phyloP scores from a whole-genome alignment of 2,888 invertebrate genomes.

The Drosophila dives region DNA sequence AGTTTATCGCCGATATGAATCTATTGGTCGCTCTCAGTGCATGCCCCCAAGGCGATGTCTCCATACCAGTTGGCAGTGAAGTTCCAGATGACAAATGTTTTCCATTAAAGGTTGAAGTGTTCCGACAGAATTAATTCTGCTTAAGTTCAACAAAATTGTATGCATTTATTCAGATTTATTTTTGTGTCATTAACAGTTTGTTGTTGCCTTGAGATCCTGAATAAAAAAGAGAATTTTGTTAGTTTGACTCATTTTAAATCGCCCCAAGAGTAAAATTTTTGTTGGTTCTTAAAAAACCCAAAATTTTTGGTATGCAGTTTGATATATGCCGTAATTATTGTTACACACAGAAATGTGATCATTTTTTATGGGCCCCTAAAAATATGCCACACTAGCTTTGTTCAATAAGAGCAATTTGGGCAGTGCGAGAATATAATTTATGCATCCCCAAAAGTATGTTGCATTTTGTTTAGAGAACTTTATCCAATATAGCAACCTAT shows the following conservation, averaged over 20 bases:
- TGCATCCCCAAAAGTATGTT: not conserved
- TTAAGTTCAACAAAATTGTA: not conserved
- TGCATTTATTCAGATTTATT: not conserved
- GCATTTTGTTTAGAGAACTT: not conserved
- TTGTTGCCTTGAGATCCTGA: not conserved
- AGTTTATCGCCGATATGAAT: constrained; percentile 86
- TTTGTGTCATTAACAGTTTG: not conserved
- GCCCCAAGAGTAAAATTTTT: not conserved
- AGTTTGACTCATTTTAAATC: not conserved
- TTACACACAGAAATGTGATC: not conserved
- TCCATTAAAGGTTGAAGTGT: constrained; percentile 84
- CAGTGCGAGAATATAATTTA: not conserved
- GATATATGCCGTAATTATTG: not conserved
- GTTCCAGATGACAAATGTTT: constrained; percentile 84
- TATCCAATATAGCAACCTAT: not conserved
- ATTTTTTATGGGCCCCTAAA: not conserved
- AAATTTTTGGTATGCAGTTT: too few species aligned
- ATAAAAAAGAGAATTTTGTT: not conserved
- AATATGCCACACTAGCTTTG: not conserved
- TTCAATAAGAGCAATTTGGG: not conserved
- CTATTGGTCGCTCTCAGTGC: constrained; percentile 85
- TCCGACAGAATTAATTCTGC: constrained; percentile 68
- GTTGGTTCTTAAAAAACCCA: not conserved
- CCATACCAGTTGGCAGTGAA: constrained; percentile 83
- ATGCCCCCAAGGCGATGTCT: constrained; percentile 86